phyloP scores from a whole-genome alignment of 1,140 invertebrate species.

The Stegodyphus mimosarum region DNA sequence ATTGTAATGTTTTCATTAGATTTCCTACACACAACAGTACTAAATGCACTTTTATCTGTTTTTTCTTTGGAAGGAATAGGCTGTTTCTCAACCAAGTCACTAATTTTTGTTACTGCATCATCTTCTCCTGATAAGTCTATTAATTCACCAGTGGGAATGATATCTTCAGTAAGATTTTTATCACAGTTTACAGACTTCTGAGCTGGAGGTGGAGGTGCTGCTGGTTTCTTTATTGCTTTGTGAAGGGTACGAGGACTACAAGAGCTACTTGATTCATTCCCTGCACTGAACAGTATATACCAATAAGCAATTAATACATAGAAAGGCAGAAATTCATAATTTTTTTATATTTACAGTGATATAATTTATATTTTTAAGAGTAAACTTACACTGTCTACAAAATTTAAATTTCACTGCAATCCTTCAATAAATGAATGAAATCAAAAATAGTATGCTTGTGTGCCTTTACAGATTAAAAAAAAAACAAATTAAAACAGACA shows the following conservation, averaged over 20 bases:
- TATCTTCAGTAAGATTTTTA: background rate
- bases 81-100: background rate
- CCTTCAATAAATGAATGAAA: too few species aligned
- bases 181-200: constrained; percentile 4
- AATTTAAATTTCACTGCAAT: too few species aligned
- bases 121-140: constrained; percentile 4
- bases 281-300: too few species aligned
- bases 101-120: background rate
- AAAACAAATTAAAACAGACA: too few species aligned
- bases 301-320: too few species aligned
- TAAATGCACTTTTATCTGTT: background rate
- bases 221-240: constrained; percentile 34
- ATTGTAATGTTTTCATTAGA: constrained; percentile 9
- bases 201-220: constrained; percentile 41
- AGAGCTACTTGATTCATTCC: background rate
- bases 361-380: too few species aligned
- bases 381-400: too few species aligned
- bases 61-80: background rate
- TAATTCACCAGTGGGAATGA: background rate
- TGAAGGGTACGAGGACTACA: constrained; percentile 25
- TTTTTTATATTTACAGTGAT: too few species aligned
- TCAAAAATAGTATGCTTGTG: too few species aligned
- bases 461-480: too few species aligned
- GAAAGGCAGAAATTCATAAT: too few species aligned
- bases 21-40: background rate